Evolutionary conservation across 2,888 invertebrate genomes (phyloP).

Genomic region (Ennomos fuscantarius): DNA sequence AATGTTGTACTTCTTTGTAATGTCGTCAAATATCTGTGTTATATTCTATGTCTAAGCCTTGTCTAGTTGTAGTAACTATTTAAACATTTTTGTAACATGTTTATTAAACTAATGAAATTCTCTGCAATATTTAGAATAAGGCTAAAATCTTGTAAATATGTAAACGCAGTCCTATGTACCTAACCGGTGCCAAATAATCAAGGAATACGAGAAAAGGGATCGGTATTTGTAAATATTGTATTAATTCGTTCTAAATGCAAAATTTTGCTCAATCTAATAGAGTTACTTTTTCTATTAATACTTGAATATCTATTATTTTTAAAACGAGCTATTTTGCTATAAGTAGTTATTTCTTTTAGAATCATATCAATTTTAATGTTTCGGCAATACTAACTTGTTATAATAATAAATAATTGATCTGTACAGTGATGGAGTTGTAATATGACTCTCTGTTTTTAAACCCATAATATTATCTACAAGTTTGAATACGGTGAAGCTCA

Average conservation of each 20-base stretch:
- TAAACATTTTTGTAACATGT: not conserved
- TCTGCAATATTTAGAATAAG: slow-evolving; percentile 5
- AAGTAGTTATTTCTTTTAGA: too few species aligned
- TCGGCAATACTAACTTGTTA: not conserved
- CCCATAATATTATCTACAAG: too few species aligned
- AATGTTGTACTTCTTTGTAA: slow-evolving; percentile 33
- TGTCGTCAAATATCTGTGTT: slow-evolving; percentile 50
- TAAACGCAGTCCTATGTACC: slow-evolving; percentile 72
- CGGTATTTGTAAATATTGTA: slow-evolving; percentile 49
- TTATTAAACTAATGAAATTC: not conserved
- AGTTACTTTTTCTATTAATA: slow-evolving; percentile 1
- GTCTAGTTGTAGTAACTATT: slow-evolving; percentile 15
- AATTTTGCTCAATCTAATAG: slow-evolving; percentile 66
- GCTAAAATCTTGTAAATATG: slow-evolving; percentile 57
- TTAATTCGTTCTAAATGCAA: slow-evolving; percentile 34
- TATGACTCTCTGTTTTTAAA: too few species aligned
- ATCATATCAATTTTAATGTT: too few species aligned
- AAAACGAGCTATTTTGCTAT: too few species aligned
- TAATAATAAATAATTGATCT: not conserved
- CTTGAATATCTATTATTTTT: not conserved
- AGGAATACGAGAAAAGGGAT: slow-evolving; percentile 36
- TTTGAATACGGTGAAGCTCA: too few species aligned
- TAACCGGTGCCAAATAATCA: slow-evolving; percentile 73
- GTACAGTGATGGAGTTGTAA: slow-evolving; percentile 1
- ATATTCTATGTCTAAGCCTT: slow-evolving; percentile 38